Base-by-base conservation (phyloP, 2,113 vertebrate species). In the Indicator indicator region DNA sequence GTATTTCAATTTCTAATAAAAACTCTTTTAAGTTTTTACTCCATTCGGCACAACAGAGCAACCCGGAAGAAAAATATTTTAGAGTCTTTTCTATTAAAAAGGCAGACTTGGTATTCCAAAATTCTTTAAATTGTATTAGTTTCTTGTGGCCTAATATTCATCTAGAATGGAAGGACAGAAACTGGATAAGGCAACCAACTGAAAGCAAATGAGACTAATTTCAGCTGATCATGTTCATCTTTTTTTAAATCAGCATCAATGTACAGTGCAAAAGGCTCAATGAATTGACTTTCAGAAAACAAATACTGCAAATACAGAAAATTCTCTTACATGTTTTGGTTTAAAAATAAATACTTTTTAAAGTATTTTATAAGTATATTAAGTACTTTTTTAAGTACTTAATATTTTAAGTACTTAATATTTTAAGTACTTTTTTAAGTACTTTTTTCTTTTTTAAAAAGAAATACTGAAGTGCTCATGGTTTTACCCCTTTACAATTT, bases 221-320 rank as follows among this genome's bases (percentile, higher is more conserved):
- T 87, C 72, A 84, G 40, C 30, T 84, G 9, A 33, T 44, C 70
- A 70, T n/a, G 20, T 63, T 65, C 6, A 21, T 26, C 3, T 59
- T 60, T 89, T 86, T 20, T 65, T 72, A 83, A 23, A 46, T 16
- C 63, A 59, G 36, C 28, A 92, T 52, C 10, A 79, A 70, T 5
- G 26, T 32, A 33, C 33, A 90, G 68, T 83, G 38, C 26, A 89
- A 95, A 79, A 20, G 68, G 11, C 58, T 56, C 54, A 80, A 83
- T 91, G 52, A 90, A 94, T 2, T 72, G 32, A 90, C 7, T 32
- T 81, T 33, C 72, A 90, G 21, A 83, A 96, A 95, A 86, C 28
- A 86, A 71, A 70, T 36, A 30, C 4, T 64, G 58, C 12, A 84
- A 85, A 91, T 3, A 42, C 10, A 73, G 15, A 46, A 56, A 56